Evolutionary conservation across 2,113 vertebrate genomes (phyloP), one percentile per base, ranked within the genome.

Genomic region (Sinocyclocheilus maitianheensis): DNA sequence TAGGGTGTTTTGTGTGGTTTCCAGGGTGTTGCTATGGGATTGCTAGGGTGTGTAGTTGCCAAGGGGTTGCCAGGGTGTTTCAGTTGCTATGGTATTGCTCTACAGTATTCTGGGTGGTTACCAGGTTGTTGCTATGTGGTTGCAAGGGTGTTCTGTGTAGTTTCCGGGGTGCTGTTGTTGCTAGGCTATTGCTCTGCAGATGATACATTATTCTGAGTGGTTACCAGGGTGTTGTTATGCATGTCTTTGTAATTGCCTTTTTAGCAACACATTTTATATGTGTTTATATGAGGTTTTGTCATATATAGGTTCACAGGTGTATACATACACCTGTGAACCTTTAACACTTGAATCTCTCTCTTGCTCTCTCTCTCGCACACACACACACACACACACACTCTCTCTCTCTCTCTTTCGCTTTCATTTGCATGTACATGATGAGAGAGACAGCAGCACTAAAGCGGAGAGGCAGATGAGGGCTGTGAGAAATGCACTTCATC

Each of bases 381-480:
- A 10, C 58, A 9, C 8, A 60, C 58, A n/a, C 58, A 62, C 58
- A 12, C 65, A 18, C 65, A 18, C 34, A 10, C 69, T 22, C 69
- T 5, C 69, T 0, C 18, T 0, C 30, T 37, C 26, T 26, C 26
- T 26, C 26, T 26, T 9, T 71, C 14, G 18, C 14, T 40, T 43
- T 37, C 37, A 26, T 37, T 75, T 81, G 46, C 84, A 74, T 75
- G 51, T 90, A 87, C 60, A 83, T 81, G 86, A 46, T n/a, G 40
- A 63, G 80, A 63, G 24, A 81, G 84, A 79, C 72, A 51, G 51
- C 48, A 84, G 77, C 85, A 84, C 81, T 87, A 74, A 71, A 85
- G 79, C 48, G 87, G 88, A 85, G 89, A 89, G 87, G 87, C 89
- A 89, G 90, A 88, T 83, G 83, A 87, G 84, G 91, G 90, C 89